A percentile compares a stretch with the other conserved stretches of the same genome.
phyloP scores from a whole-genome alignment of 2,113 vertebrate species.

The Cryptomyrus ogoouensis region DNA sequence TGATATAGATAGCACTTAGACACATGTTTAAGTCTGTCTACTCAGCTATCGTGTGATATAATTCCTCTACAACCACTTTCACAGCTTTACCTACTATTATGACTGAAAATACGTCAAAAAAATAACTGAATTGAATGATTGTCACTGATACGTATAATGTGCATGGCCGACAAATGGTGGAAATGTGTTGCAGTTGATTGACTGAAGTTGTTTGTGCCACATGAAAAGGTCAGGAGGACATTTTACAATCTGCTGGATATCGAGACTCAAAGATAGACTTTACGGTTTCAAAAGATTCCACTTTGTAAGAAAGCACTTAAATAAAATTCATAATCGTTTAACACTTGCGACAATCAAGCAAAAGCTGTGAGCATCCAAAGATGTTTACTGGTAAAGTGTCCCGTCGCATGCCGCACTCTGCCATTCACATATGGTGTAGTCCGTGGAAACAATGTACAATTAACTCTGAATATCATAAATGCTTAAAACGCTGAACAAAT shows the following conservation, averaged over 20 bases:
- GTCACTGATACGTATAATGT: neutral
- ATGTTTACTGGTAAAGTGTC: neutral
- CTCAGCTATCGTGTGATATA: neutral
- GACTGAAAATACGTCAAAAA: neutral
- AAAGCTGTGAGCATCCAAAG: neutral
- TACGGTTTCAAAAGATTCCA: neutral
- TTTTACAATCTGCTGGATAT: neutral
- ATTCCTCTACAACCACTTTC: neutral
- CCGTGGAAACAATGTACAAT: neutral
- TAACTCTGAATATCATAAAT: neutral
- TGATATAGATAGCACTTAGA: neutral
- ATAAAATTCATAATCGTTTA: neutral
- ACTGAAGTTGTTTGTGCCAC: neutral
- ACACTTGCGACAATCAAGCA: neutral
- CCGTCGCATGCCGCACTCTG: neutral
- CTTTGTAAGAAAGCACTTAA: neutral
- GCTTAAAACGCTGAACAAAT: neutral
- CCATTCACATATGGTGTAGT: neutral
- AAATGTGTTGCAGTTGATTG: neutral
- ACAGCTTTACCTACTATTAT: neutral
- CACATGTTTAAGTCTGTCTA: neutral
- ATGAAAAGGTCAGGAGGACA: neutral
- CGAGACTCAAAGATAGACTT: neutral
- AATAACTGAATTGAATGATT: neutral
- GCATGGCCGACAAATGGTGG: neutral